These are phyloP conservation scores for Teleogryllus oceanicus DNA, from an alignment of 2,888 invertebrate species.

Conservation along the genomic window DNA sequence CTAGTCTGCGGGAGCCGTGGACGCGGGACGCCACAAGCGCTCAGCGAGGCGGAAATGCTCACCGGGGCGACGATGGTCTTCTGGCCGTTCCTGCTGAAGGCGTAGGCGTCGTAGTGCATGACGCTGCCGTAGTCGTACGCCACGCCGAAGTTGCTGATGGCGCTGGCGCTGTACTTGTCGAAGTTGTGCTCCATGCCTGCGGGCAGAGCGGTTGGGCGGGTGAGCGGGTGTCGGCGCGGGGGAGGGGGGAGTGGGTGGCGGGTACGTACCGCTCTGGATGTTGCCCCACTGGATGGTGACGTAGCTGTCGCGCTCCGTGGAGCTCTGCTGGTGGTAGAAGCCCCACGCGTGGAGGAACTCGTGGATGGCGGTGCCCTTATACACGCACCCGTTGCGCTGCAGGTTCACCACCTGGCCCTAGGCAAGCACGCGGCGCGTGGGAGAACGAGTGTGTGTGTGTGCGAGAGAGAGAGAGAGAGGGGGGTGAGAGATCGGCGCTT, in stretches of 20 bases:
- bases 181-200: neutral
- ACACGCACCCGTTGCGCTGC: neutral
- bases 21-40: too few relatives aligned
- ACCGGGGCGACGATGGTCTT: neutral
- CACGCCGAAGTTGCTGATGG: neutral
- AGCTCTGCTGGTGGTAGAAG: neutral
- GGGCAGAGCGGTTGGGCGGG: too few relatives aligned
- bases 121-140: conserved; percentile 5
- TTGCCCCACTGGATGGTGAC: conserved; percentile 9
- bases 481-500: neutral
- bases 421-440: neutral
- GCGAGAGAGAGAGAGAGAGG: too few relatives aligned
- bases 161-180: neutral
- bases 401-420: neutral
- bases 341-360: neutral
- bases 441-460: too few relatives aligned
- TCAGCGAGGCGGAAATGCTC: neutral
- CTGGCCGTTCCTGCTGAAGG: neutral
- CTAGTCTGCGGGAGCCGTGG: too few relatives aligned
- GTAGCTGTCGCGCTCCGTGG: neutral
- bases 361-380: conserved; percentile 5
- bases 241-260: too few relatives aligned
- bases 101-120: conserved; percentile 18
- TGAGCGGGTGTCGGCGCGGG: too few relatives aligned
- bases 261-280: neutral